Evolutionary conservation across 2,888 invertebrate species (phyloP), one percentile per base, ranked within the genome.

Genomic region (Liopterus haemorrhoidalis): DNA sequence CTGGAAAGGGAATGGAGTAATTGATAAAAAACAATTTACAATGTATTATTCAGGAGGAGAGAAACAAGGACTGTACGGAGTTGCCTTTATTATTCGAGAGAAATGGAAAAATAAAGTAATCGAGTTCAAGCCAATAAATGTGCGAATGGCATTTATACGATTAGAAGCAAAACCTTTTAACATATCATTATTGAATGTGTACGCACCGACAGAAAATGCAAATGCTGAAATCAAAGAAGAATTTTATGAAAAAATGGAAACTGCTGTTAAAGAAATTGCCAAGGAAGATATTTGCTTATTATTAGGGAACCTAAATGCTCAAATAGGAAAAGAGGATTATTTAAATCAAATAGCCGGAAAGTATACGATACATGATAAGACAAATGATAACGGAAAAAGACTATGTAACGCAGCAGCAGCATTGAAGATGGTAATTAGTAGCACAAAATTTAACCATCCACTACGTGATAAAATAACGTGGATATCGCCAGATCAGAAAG

Each of bases 61-160:
- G 9, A 45, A 47, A 19, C 45, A 53, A 36, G 49, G 49, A 15
- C 31, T 21, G 33, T 32, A 47, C 31, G 53, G 50, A 37, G 46
- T 49, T 11, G 50, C 36, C 6, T 49, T 51, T 41, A 36, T 50
- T 5, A 22, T 51, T 5, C 36, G 22, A 25, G 14, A 25, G 9
- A 37, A 32, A 31, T 14, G 47, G 9, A 46, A 18, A 21, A 22
- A 42, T 9, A 24, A 25, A 14, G 15, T 48, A 21, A 38, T 46
- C 9, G 25, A 49, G 22, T 46, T 50, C 35, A 47, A 31, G 39
- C 20, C 44, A 37, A 22, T 22, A 22, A 22, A 22, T 22, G 8
- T 6, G 8, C 5, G 22, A 8, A 6, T 33, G 33, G 33, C 33
- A 3, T 33, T n/a, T 11, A 15, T 11, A 8, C 16, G 33, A 33